These are phyloP conservation scores for Glomeris marginata DNA, from an alignment of 2,888 invertebrate species.

Conservation along the genomic window DNA sequence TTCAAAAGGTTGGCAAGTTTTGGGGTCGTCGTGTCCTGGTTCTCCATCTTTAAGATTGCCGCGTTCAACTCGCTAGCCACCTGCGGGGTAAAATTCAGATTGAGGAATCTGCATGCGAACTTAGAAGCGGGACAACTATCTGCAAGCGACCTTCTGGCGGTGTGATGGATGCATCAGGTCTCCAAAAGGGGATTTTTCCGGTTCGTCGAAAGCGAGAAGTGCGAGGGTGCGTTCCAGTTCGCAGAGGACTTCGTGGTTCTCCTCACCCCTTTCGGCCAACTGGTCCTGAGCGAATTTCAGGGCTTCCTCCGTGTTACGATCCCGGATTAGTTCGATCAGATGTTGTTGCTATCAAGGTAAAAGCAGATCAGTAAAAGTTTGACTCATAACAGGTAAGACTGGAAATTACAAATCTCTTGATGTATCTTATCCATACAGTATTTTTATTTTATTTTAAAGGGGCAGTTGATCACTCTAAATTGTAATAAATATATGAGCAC, in stretches of 20 bases:
- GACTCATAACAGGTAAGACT: neutral
- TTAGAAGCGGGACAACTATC: neutral
- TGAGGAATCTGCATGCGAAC: neutral
- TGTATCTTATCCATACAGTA: too few species aligned
- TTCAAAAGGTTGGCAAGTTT: slow-evolving; percentile 80
- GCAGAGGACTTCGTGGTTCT: slow-evolving; percentile 44
- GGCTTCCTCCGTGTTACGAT: slow-evolving; percentile 71
- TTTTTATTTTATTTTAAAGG: neutral
- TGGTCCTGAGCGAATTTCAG: slow-evolving; percentile 79
- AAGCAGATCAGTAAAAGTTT: slow-evolving; percentile 17
- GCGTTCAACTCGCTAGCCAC: slow-evolving; percentile 95
- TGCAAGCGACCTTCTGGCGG: slow-evolving; percentile 58
- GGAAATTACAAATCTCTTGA: too few species aligned
- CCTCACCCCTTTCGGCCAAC: slow-evolving; percentile 75
- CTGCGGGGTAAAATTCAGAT: slow-evolving; percentile 30
- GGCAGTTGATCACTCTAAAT: neutral
- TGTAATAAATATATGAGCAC: too few species aligned
- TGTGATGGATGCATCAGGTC: slow-evolving; percentile 86
- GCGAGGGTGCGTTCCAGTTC: slow-evolving; percentile 90
- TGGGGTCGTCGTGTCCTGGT: slow-evolving; percentile 76
- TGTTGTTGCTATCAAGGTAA: slow-evolving; percentile 59
- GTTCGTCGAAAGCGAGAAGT: slow-evolving; percentile 90
- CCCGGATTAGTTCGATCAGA: slow-evolving; percentile 70
- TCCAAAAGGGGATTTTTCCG: slow-evolving; percentile 84
- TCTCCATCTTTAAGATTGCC: slow-evolving; percentile 88